phyloP scores from a whole-genome alignment of 2,113 vertebrate species.

The Myotis brandtii region DNA sequence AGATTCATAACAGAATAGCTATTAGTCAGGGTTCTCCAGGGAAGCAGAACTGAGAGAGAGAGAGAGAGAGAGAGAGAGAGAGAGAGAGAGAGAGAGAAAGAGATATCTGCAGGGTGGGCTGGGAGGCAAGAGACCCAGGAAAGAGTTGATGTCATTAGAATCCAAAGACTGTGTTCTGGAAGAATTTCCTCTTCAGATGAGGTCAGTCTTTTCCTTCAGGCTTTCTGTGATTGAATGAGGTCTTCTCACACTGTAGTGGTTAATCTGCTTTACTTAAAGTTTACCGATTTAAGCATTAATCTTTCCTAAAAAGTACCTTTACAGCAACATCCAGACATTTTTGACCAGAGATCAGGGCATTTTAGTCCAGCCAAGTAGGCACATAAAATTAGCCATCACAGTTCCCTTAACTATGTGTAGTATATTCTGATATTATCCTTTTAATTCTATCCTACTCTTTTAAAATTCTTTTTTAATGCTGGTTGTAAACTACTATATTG shows the following conservation, averaged over 20 bases:
- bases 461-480: not conserved
- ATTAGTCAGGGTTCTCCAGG: not conserved
- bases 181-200: not conserved
- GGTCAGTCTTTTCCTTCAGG: not conserved
- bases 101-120: not conserved
- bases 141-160: not conserved
- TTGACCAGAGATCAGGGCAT: not conserved
- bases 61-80: too few species aligned
- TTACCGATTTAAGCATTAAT: not conserved
- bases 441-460: not conserved
- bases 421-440: not conserved
- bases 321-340: not conserved
- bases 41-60: not conserved
- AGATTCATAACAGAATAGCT: not conserved
- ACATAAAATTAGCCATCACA: not conserved
- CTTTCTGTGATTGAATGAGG: not conserved
- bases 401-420: not conserved
- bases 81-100: too few species aligned
- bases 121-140: not conserved
- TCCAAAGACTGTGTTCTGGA: not conserved
- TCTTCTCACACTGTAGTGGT: not conserved
- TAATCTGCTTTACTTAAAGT: not conserved
- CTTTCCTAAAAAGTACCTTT: not conserved
- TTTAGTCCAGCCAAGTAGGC: not conserved
- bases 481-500: not conserved